phyloP scores from a whole-genome alignment of 1,140 invertebrate genomes.

The Harlomillsia oculata region DNA sequence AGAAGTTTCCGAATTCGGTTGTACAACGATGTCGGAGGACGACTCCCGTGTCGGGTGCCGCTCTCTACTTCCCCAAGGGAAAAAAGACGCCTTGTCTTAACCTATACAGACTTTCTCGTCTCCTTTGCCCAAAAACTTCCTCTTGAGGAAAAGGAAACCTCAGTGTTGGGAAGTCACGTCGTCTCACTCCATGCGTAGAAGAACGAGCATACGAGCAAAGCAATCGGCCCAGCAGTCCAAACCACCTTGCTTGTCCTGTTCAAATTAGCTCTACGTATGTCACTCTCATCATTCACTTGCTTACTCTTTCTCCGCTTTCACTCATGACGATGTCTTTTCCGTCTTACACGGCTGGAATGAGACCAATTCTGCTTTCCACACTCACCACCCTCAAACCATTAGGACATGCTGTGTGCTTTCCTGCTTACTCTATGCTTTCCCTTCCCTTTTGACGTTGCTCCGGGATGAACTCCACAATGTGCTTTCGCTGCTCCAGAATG shows the following conservation, averaged over 20 bases:
- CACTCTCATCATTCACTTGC: conserved; percentile 10
- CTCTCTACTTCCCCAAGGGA: conserved; percentile 7
- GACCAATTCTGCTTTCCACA: not conserved
- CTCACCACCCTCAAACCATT: not conserved
- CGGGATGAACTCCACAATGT: not conserved
- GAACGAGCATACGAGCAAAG: conserved; percentile 1
- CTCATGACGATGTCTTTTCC: not conserved
- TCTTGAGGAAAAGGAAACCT: conserved; percentile 12
- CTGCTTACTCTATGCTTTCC: not conserved
- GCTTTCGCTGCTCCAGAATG: not conserved
- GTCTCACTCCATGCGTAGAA: conserved; percentile 7
- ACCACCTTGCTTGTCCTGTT: too few species aligned
- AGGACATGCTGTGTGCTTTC: not conserved
- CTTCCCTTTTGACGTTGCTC: not conserved
- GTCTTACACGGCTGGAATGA: too few species aligned
- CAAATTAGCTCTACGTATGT: conserved; percentile 10
- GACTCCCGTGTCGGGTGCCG: conserved; percentile 9
- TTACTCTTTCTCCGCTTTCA: not conserved
- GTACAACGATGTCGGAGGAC: conserved; percentile 7
- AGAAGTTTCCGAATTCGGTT: too few species aligned
- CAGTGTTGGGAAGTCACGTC: too few species aligned
- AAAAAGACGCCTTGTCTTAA: conserved; percentile 1
- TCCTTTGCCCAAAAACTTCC: conserved; percentile 11
- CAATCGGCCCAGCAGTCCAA: too few species aligned
- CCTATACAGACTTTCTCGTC: too few species aligned